Conservation (phyloP, 2,888 invertebrate genomes). For the Norana najaformis region DNA sequence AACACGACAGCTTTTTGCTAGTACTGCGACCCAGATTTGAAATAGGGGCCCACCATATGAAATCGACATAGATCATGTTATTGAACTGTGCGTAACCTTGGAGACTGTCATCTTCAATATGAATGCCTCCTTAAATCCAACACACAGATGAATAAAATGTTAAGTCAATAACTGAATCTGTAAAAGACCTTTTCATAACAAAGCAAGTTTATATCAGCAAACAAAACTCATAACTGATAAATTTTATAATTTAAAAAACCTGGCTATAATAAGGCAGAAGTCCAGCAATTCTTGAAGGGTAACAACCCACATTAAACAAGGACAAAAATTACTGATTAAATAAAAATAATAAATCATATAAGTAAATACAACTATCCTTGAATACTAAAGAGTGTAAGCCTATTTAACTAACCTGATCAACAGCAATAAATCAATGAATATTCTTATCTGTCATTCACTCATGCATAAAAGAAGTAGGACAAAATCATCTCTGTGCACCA, state of each 20-base stretch:
- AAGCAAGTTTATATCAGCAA: neutral
- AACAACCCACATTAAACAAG: neutral
- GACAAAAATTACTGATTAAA: neutral
- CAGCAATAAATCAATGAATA: neutral
- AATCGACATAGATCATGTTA: neutral
- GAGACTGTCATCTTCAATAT: neutral
- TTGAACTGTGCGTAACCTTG: neutral
- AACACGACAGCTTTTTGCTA: neutral
- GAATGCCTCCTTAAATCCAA: neutral
- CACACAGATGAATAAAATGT: neutral
- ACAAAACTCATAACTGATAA: neutral
- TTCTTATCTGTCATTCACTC: slow-evolving; percentile 13
- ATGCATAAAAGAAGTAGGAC: neutral
- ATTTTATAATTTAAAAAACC: neutral
- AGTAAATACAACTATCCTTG: neutral
- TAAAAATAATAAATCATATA: neutral
- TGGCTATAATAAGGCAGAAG: neutral
- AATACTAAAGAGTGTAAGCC: neutral
- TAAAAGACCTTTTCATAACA: neutral
- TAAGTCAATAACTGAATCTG: neutral
- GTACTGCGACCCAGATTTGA: neutral
- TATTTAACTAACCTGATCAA: neutral
- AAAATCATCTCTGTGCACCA: neutral
- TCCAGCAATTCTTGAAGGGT: neutral
- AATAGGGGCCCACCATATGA: neutral